A percentile compares a stretch with the other conserved stretches of the same genome.
phyloP scores from a whole-genome alignment of 1,140 invertebrate genomes.

The Nasonia vitripennis region DNA sequence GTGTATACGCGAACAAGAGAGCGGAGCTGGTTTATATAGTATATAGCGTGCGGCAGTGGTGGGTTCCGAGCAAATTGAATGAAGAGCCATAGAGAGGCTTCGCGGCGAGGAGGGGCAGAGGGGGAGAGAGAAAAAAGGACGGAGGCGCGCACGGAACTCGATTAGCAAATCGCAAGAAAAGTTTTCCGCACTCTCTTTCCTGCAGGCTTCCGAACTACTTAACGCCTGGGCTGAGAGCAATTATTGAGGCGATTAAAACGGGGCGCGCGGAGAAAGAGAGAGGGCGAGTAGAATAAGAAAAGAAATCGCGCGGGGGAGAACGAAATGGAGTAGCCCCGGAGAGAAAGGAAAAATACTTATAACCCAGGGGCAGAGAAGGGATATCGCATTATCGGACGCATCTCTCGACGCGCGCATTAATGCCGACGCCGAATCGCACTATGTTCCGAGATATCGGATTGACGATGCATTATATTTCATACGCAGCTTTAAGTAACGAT shows the following conservation, averaged over 20 bases:
- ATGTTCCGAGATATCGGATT: not conserved
- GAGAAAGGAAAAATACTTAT: slow-evolving; percentile 7
- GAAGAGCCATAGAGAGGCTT: slow-evolving; percentile 25
- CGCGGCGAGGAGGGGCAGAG: not conserved
- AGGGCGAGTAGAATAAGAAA: slow-evolving; percentile 32
- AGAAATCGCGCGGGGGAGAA: not conserved
- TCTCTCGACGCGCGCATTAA: not conserved
- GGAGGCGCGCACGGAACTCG: slow-evolving; percentile 33
- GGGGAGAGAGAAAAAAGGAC: slow-evolving; percentile 16
- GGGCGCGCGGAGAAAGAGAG: not conserved
- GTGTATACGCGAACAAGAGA: not conserved
- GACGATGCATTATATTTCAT: no score
- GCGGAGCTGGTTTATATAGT: not conserved
- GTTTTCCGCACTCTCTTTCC: slow-evolving; percentile 34
- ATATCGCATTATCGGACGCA: not conserved
- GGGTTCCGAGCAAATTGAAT: slow-evolving; percentile 33
- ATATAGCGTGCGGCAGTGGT: not conserved
- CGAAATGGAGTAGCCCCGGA: not conserved
- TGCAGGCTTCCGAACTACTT: slow-evolving; percentile 28
- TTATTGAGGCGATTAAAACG: slow-evolving; percentile 47
- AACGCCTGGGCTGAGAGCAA: slow-evolving; percentile 29
- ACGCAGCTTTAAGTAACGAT: no score
- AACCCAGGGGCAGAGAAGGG: not conserved
- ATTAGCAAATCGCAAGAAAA: slow-evolving; percentile 46
- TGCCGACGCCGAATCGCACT: not conserved